Evolutionary conservation across 1,140 invertebrate genomes (phyloP), one percentile per base, ranked within the genome.

Genomic region (Drosophila dunni): DNA sequence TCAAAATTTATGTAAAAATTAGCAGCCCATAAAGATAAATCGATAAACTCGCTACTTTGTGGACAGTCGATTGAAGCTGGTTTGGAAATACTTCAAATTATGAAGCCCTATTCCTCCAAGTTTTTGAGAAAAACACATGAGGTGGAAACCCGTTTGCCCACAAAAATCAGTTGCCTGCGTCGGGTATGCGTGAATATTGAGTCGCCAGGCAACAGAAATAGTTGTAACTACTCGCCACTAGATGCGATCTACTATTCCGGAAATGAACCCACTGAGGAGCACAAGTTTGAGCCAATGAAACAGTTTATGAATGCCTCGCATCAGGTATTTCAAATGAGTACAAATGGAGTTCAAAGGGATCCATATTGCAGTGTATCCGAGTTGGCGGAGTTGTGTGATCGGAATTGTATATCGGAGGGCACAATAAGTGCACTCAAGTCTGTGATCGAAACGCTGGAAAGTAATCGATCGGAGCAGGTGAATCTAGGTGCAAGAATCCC

Each of bases 121-220:
- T 46, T 24, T 7, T 63, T 60, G 10, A 10, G 10, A 5, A 56
- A 40, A 42, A 17, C 45, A 33, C 63, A 63, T 0, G 24, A 38
- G 13, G 40, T 58, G 20, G 6, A 24, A 33, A 10, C 5, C n/a
- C 3, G 56, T 15, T 29, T 45, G 10, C 77, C 53, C 61, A 51
- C 46, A 48, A 73, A 45, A 44, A 77, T 64, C 15, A 51, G 78
- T n/a, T 57, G 72, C n/a, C 36, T 62, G 7, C 81, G 74, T 50
- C 77, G 62, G 9, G 0, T 84, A 15, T 67, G 57, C 57, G 40
- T 84, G 44, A 79, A 83, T 57, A 70, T 83, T 62, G 73, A 69
- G 29, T 63, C 73, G 7, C 67, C 84, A 40, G 81, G 68, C 9
- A 65, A 53, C 11, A 24, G 13, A 1, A 60, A 15, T 9, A 48